Percentiles rank a stretch among this genome's conserved stretches.
phyloP scores from a whole-genome alignment of 2,113 vertebrate genomes.

The Saguinus midas region DNA sequence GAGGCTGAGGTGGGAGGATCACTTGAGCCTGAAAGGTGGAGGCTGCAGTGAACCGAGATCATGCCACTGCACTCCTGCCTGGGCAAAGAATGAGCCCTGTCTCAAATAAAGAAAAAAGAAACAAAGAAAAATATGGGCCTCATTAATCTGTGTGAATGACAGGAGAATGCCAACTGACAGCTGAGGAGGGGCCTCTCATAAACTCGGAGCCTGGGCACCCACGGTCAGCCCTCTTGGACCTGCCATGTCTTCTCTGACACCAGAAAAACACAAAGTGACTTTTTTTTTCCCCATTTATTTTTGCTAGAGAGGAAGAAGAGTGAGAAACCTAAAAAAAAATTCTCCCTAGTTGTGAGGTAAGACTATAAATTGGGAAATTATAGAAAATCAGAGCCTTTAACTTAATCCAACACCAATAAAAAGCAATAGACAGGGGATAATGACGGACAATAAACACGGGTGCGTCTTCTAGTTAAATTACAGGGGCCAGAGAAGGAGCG shows the following conservation, averaged over 20 bases:
- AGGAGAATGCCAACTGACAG: background rate
- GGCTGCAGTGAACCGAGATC: too few species aligned
- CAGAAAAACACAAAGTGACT: background rate
- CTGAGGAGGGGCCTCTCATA: background rate
- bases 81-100: too few species aligned
- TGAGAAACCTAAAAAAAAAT: background rate
- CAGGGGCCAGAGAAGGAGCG: background rate
- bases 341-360: background rate
- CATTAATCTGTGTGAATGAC: background rate
- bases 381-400: constrained; percentile 59
- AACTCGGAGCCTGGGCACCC: background rate
- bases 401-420: constrained; percentile 49
- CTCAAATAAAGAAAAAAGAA: too few species aligned
- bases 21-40: too few species aligned
- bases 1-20: too few species aligned
- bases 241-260: background rate
- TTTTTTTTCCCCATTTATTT: constrained; percentile 8
- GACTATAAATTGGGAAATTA: constrained; percentile 39
- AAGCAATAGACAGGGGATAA: background rate
- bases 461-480: constrained; percentile 16
- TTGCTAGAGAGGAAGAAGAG: background rate
- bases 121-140: background rate
- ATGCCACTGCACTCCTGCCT: too few species aligned
- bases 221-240: background rate
- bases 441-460: constrained; percentile 4